Base-by-base conservation (phyloP, 2,888 invertebrate species). In the Octonoba sinensis region DNA sequence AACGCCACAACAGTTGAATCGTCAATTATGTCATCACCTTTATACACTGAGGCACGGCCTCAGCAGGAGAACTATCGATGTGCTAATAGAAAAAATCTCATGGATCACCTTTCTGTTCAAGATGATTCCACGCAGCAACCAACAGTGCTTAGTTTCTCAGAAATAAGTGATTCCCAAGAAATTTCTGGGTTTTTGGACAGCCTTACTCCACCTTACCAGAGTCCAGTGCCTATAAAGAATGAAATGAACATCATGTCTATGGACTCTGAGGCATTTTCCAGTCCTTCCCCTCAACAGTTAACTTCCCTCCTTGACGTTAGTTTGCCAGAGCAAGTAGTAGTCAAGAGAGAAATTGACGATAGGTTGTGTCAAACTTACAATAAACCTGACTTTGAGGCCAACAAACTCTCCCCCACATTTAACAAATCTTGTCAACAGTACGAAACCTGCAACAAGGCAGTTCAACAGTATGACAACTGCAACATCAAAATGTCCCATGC, bases 191-290 rank as follows among this genome's bases (percentile, higher is more conserved):
- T 72, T 12, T 79, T 79, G 24, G 78, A 79, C 36, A 79, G 78
- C 18, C 46, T 79, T 36, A 79, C 78, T 4, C 78, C 79, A 0
- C 79, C 79, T 4, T 73, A 81, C 24, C 72, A 72, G n/a, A 78
- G 77, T 56, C 78, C 78, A 8, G 72, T 56, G 0, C 27, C 22
- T 18, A 56, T 81, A 49, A 81, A 81, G 56, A 81, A 24, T 16
- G 79, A 77, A 22, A 36, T 36, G 8, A 69, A 56, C 46, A 49
- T 60, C 3, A 27, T 27, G 3, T 57, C 73, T 2, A 20, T 62
- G 15, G 78, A 67, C 44, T 18, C 71, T n/a, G 57, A 59, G 15
- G 16, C 72, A 3, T 78, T 59, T 51, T 47, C 59, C 36, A 44
- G 66, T 4, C 13, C 36, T 16, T 62, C 77, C 16, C 8, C 36